A percentile compares a stretch with the other conserved stretches of the same genome.
phyloP scores from a whole-genome alignment of 2,797 vertebrate species.

The Anisognathus igniventris region DNA sequence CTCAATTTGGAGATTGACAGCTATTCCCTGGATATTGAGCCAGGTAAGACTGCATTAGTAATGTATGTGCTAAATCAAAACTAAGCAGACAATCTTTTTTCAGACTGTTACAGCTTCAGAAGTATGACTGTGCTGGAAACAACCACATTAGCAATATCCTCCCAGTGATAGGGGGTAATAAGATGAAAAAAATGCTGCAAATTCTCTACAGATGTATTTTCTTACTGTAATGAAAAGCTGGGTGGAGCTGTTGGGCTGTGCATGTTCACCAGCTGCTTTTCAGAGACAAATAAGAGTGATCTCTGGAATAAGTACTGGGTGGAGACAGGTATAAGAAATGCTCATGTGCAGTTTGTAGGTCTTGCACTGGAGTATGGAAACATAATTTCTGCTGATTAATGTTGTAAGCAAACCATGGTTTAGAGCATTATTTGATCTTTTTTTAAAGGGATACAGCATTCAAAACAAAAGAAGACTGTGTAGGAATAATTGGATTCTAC shows the following conservation, averaged over 20 bases:
- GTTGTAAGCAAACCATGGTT: background rate
- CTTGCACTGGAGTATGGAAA: background rate
- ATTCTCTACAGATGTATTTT: background rate
- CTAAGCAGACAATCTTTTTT: background rate
- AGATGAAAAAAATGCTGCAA: background rate
- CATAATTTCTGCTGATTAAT: background rate
- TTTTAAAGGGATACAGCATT: background rate
- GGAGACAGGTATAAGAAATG: background rate
- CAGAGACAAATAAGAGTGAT: background rate
- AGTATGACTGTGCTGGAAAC: background rate
- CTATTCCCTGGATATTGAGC: slow-evolving; percentile 85
- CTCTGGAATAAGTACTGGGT: background rate
- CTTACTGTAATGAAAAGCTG: background rate
- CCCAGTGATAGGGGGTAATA: background rate
- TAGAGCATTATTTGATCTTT: background rate
- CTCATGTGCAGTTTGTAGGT: background rate
- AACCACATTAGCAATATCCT: background rate
- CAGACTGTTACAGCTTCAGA: background rate
- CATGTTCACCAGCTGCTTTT: background rate
- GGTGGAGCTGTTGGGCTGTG: background rate
- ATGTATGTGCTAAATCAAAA: background rate
- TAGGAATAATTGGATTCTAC: background rate
- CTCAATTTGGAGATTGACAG: slow-evolving; percentile 88
- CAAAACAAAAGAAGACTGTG: background rate
- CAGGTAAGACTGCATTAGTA: slow-evolving; percentile 74